phyloP scores from a whole-genome alignment of 2,797 vertebrate species.

The Gymnothorax reevesii region DNA sequence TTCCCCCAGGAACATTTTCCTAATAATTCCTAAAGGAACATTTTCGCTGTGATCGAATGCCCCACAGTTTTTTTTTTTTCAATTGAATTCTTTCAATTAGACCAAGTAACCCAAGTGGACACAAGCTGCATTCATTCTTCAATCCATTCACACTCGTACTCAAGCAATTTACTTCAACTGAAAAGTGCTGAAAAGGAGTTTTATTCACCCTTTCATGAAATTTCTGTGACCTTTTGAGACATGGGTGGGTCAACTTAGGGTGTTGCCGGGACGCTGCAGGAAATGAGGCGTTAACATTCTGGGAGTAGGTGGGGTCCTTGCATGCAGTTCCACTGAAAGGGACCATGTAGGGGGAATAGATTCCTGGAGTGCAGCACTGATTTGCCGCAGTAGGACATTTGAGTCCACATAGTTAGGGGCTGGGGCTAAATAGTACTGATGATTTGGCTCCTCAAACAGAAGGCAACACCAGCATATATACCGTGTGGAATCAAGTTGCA shows the following conservation, averaged over 20 bases:
- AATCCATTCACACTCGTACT: neutral
- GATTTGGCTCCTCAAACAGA: neutral
- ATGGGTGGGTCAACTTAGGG: neutral
- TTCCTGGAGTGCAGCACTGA: neutral
- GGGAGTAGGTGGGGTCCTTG: neutral
- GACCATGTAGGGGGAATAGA: conserved; percentile 10
- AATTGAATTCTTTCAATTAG: neutral
- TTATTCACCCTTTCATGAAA: conserved; percentile 8
- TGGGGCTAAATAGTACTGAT: neutral
- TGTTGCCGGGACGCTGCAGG: neutral
- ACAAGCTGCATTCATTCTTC: conserved; percentile 10
- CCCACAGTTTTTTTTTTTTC: neutral
- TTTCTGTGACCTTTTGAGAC: conserved; percentile 9
- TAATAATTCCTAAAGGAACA: neutral
- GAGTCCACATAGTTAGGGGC: neutral
- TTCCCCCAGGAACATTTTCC: neutral
- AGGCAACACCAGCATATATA: neutral
- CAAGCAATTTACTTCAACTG: neutral
- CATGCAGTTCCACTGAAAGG: neutral
- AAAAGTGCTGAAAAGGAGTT: neutral
- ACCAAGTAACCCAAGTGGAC: neutral
- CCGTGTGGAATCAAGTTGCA: neutral
- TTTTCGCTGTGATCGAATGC: neutral
- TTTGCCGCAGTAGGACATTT: neutral
- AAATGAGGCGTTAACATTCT: conserved; percentile 17